Percentiles rank a stretch among this genome's conserved stretches.
phyloP scores from a whole-genome alignment of 1,140 invertebrate species.

The Copidosoma floridanum region DNA sequence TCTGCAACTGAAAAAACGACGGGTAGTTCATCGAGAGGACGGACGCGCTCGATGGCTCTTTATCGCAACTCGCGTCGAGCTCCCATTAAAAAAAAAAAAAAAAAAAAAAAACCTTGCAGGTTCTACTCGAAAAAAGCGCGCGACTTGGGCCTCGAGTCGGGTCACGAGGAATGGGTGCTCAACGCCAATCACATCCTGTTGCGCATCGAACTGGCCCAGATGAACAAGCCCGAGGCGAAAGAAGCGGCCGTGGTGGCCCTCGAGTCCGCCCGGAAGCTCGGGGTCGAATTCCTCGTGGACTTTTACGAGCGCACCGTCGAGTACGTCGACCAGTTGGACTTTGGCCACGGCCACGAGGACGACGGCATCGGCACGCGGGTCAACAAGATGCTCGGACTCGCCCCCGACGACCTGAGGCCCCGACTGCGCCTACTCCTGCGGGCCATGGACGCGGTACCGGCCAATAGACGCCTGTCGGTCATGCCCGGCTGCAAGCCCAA shows the following conservation, averaged over 20 bases:
- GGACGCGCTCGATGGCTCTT: neutral
- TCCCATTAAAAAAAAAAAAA: neutral
- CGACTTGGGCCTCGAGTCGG: slow-evolving; percentile 26
- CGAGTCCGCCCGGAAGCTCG: slow-evolving; percentile 32
- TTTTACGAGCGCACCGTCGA: slow-evolving; percentile 37
- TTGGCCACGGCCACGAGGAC: slow-evolving; percentile 26
- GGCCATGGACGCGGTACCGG: slow-evolving; percentile 39
- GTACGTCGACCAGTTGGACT: slow-evolving; percentile 35
- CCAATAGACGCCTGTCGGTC: slow-evolving; percentile 38
- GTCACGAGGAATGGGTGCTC: slow-evolving; percentile 34
- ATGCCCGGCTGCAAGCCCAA: slow-evolving; percentile 46
- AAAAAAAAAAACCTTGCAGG: too few species aligned
- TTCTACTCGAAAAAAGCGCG: slow-evolving; percentile 43
- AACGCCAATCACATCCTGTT: slow-evolving; percentile 42
- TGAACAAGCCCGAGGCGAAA: slow-evolving; percentile 43
- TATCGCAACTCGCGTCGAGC: neutral
- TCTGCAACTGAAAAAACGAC: too few species aligned
- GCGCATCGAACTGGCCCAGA: slow-evolving; percentile 40
- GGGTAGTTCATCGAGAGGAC: too few species aligned
- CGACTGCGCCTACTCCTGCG: slow-evolving; percentile 37
- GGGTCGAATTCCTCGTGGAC: slow-evolving; percentile 37
- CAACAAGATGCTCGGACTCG: slow-evolving; percentile 37
- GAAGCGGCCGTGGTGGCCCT: slow-evolving; percentile 36
- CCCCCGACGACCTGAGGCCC: slow-evolving; percentile 36
- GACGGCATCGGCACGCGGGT: slow-evolving; percentile 35